phyloP scores from a whole-genome alignment of 35 echinoderm and acorn worm genomes.

The Diadema setosum region DNA sequence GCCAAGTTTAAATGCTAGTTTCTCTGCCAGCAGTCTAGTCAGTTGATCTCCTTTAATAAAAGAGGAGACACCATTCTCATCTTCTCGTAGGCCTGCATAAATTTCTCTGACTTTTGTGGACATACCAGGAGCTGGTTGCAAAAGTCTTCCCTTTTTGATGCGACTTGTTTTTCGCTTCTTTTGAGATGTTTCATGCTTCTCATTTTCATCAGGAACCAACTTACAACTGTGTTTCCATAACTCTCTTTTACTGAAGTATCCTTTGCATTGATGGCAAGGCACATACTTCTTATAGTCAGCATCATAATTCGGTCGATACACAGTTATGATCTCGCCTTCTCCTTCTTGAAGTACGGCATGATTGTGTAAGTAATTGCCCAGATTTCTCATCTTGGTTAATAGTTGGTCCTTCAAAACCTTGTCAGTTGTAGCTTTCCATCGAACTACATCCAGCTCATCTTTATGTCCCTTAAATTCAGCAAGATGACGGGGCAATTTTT shows the following conservation, averaged over 20 bases:
- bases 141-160: background rate
- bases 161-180: conserved; percentile 17
- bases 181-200: conserved; percentile 14
- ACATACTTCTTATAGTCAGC: conserved; percentile 60
- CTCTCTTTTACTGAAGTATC: conserved; percentile 72
- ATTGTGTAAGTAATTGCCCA: conserved; percentile 72
- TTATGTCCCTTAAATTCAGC: conserved; percentile 53
- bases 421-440: conserved; percentile 62
- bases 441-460: conserved; percentile 45
- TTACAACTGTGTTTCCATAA: conserved; percentile 76
- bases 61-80: conserved; percentile 28
- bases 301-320: conserved; percentile 69
- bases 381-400: conserved; percentile 64
- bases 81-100: conserved; percentile 32
- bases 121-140: conserved; percentile 2
- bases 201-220: conserved; percentile 30
- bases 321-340: conserved; percentile 56
- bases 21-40: conserved; percentile 29
- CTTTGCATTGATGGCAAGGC: conserved; percentile 68
- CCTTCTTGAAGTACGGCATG: conserved; percentile 7
- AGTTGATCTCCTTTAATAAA: conserved; percentile 53
- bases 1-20: conserved; percentile 47
- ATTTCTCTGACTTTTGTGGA: conserved; percentile 21
- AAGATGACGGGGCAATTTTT: conserved; percentile 63
- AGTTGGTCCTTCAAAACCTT: conserved; percentile 46